Evolutionary conservation across 2,888 invertebrate species (phyloP), one percentile per base, ranked within the genome.

Genomic region (Lithodes maja): DNA sequence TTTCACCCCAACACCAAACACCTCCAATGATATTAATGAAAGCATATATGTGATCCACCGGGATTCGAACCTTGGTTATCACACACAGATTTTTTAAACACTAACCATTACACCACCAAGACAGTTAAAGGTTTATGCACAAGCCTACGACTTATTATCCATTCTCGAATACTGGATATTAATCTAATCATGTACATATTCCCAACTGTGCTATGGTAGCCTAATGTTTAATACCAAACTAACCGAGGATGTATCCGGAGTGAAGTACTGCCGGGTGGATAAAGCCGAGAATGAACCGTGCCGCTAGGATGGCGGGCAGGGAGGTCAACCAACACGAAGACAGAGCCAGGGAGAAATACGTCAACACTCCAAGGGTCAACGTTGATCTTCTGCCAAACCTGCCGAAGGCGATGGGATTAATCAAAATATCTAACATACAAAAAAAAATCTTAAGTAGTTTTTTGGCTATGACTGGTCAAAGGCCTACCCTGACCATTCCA

Each of bases 231-330:
- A 33, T 33, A 33, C 33, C 33, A 33, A 33, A 33, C 69, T 82
- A n/a, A 90, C 90, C 90, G 0, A 90, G 74, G 2, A 85, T 88
- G 77, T 90, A 90, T 9, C 85, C 85, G 1, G 88, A 71, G 52
- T 85, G 83, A 53, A 90, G 15, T 1, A 78, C 50, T 5, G 78
- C 52, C 1, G 90, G 83, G 17, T 90, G 90, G 12, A 88, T 52
- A 52, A 90, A 79, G 12, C 90, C 90, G 33, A 86, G 74, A n/a
- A 86, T 52, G 52, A 90, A 85, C n/a, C 90, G 82, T 9, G 79
- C 75, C 15, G 71, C 82, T 3, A 90, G 69, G 68, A 90, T 88
- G 61, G 74, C 52, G 50, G 82, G 33, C 17, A 90, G 77, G 33
- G 81, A 53, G 3, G 90, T 82, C 12, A 90, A 49, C 88, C 88